Percentiles rank a stretch among this genome's conserved stretches.
These are phyloP conservation scores for Gulo gulo DNA, from an alignment of 2,113 vertebrate genomes.

Conservation along the genomic window DNA sequence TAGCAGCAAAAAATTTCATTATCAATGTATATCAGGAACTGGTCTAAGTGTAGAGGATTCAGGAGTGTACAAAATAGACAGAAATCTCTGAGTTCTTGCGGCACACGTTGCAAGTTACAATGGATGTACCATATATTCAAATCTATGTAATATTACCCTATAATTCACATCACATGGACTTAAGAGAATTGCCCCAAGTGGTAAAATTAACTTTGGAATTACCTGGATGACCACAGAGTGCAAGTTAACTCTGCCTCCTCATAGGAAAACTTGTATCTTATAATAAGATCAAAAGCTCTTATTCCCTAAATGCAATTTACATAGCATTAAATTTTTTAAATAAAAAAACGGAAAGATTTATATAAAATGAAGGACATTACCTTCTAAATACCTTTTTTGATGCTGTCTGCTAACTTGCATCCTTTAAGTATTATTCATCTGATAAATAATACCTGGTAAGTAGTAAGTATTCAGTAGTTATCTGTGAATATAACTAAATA, in stretches of 20 bases:
- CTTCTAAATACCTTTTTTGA: not conserved
- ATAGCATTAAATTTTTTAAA: not conserved
- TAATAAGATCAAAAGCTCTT: not conserved
- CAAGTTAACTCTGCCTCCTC: constrained; percentile 10
- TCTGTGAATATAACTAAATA: not conserved
- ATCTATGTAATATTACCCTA: not conserved
- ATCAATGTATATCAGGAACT: not conserved
- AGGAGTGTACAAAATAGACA: not conserved
- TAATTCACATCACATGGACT: not conserved
- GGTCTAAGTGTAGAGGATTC: not conserved
- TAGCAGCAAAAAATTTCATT: not conserved
- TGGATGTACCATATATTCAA: not conserved
- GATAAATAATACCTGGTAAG: not conserved
- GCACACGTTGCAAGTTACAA: not conserved
- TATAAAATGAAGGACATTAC: not conserved
- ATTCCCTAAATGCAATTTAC: not conserved
- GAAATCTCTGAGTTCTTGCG: not conserved
- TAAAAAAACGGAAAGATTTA: not conserved
- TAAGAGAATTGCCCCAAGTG: not conserved
- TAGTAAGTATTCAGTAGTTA: not conserved
- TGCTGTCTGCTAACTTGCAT: not conserved
- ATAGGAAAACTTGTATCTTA: not conserved
- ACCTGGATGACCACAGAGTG: not conserved
- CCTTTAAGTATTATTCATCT: not conserved
- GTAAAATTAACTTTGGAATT: constrained; percentile 16